Base-by-base conservation (phyloP, 2,113 vertebrate genomes). In the Lasiurus cinereus region DNA sequence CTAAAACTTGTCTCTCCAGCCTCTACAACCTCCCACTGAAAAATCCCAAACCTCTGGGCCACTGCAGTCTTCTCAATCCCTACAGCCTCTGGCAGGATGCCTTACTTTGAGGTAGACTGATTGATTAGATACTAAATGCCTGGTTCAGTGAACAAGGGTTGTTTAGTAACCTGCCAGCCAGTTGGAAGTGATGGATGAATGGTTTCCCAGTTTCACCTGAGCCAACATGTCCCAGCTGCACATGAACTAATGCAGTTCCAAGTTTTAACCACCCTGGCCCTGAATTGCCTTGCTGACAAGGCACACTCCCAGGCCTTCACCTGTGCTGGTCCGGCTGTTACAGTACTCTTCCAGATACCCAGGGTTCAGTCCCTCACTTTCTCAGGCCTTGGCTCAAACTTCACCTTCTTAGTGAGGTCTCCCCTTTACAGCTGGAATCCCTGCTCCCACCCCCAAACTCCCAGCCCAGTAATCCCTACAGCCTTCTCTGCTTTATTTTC, bases 401-500 rank as follows among this genome's bases (percentile, higher is more conserved):
- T n/a, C 48, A 90, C 21, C 50, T 82, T 83, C 46, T 80, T 14
- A 70, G 29, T 64, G 66, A 84, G 36, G 56, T 54, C 12, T 83
- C 15, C 24, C 59, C 67, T 78, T 70, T 70, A 87, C 79, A 94
- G 59, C n/a, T 62, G 43, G 24, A 80, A 80, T 36, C n/a, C 36
- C 8, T 72, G 78, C 22, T 59, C 78, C 14, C 21, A 16, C 4
- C 24, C 36, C 14, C 78, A 16, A 27, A 22, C 21, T 64, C 67
- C 46, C 24, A 85, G 66, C 19, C 39, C 29, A 11, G 52, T 3
- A 85, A 22, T 66, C 50, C 64, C 70, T 74, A 21, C 7, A 80
- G 48, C 19, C 29, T 79, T 86, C 21, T 84, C 72, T 70, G 70
- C 19, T 89, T 93, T 82, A 69, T 83, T 67, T 91, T 88, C 50